phyloP scores from a whole-genome alignment of 2,888 invertebrate genomes.

The Rhingia campestris region DNA sequence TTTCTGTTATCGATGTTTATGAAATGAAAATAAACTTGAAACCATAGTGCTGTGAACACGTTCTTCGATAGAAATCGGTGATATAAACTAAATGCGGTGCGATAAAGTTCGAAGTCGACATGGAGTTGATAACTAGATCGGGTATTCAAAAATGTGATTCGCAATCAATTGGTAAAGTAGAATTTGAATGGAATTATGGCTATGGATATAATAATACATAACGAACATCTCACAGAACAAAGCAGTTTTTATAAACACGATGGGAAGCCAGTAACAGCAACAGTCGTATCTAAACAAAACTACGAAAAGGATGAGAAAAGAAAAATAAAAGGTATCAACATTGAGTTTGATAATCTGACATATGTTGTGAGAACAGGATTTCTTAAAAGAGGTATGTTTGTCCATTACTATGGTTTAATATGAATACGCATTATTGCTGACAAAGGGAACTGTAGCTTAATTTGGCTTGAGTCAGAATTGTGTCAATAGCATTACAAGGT shows the following conservation, averaged over 20 bases:
- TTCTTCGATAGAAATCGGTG: neutral
- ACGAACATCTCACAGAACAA: slow-evolving; percentile 39
- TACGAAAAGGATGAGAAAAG: slow-evolving; percentile 76
- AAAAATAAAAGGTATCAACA: slow-evolving; percentile 78
- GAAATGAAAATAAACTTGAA: neutral
- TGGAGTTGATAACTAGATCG: slow-evolving; percentile 61
- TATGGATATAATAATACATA: neutral
- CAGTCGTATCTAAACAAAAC: slow-evolving; percentile 43
- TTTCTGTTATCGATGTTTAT: neutral
- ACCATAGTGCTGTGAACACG: neutral
- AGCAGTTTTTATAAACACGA: slow-evolving; percentile 39
- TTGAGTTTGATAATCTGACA: slow-evolving; percentile 80
- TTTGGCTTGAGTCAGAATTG: slow-evolving; percentile 17
- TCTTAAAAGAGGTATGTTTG: slow-evolving; percentile 79
- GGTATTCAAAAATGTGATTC: slow-evolving; percentile 37
- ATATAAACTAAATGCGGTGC: slow-evolving; percentile 37
- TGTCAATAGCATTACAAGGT: slow-evolving; percentile 20
- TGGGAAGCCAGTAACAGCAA: slow-evolving; percentile 1
- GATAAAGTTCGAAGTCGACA: slow-evolving; percentile 37
- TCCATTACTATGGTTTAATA: slow-evolving; percentile 8
- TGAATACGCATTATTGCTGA: slow-evolving; percentile 7
- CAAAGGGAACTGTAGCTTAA: slow-evolving; percentile 23
- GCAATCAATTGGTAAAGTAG: slow-evolving; percentile 44
- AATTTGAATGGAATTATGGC: neutral
- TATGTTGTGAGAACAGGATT: slow-evolving; percentile 79